Evolutionary conservation across 2,113 vertebrate species (phyloP).

Genomic region (Plecotus auritus): DNA sequence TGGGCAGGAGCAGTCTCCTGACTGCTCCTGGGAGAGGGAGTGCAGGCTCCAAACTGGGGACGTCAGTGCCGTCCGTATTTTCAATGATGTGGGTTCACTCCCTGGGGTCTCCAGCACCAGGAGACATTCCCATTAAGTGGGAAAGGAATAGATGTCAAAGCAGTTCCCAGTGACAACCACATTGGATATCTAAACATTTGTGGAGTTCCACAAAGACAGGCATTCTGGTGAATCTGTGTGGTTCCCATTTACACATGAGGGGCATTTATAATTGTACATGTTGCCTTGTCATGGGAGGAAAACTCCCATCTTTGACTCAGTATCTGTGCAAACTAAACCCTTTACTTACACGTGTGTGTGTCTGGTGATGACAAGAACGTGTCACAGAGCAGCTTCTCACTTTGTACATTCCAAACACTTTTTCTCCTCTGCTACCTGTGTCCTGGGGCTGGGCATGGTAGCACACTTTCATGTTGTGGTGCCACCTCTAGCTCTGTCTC

Average conservation of each 20-base stretch:
- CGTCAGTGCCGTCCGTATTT: neutral
- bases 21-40: too few species aligned
- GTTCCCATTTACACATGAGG: too few species aligned
- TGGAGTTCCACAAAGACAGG: neutral
- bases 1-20: neutral
- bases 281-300: neutral
- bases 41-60: neutral
- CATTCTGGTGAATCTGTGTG: neutral
- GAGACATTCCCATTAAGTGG: neutral
- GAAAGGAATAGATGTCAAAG: neutral
- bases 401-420: neutral
- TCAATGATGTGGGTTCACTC: neutral
- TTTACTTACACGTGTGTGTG: neutral
- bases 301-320: neutral
- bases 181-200: neutral
- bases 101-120: neutral
- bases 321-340: neutral
- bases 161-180: neutral
- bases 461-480: neutral
- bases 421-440: neutral
- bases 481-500: neutral
- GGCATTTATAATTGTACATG: too few species aligned
- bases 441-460: neutral
- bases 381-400: neutral
- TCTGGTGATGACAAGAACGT: neutral